These are phyloP conservation scores for Eulimnadia texana DNA, from an alignment of 1,140 invertebrate species.

Conservation along the genomic window DNA sequence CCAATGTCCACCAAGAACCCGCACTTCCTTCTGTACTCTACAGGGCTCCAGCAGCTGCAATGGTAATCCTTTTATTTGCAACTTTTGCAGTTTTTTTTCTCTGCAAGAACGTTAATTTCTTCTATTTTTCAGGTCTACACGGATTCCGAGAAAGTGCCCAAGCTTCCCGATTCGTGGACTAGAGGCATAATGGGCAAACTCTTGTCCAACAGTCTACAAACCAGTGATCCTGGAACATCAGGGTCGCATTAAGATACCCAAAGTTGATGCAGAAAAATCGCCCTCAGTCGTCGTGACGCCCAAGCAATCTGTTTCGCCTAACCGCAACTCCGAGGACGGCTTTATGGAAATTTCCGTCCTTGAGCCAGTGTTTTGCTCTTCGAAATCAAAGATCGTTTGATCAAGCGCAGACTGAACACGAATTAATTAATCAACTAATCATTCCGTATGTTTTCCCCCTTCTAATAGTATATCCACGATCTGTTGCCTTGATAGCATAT, in stretches of 20 bases:
- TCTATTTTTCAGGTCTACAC: neutral
- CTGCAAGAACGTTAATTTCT: neutral
- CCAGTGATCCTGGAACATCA: constrained; percentile 3
- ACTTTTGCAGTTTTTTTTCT: too few species aligned
- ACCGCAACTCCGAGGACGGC: neutral
- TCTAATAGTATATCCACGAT: too few species aligned
- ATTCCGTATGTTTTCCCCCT: too few species aligned
- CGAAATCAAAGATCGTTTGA: too few species aligned
- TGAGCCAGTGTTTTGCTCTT: neutral
- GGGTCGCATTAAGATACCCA: constrained; percentile 8
- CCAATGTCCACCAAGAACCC: neutral
- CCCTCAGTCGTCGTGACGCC: neutral
- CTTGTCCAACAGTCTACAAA: neutral
- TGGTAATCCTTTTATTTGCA: neutral
- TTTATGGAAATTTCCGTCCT: constrained; percentile 11
- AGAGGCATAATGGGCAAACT: constrained; percentile 3
- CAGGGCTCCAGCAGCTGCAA: neutral
- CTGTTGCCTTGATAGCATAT: too few species aligned
- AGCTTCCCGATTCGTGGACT: neutral
- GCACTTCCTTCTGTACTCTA: neutral
- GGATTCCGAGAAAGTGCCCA: neutral
- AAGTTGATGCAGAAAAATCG: neutral
- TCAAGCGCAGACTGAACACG: neutral
- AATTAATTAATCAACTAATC: too few species aligned
- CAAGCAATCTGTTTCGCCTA: neutral